Percentiles rank a stretch among this genome's conserved stretches.
These are phyloP conservation scores for Opisthocomus hoazin DNA, from an alignment of 2,113 vertebrate species.

Conservation along the genomic window DNA sequence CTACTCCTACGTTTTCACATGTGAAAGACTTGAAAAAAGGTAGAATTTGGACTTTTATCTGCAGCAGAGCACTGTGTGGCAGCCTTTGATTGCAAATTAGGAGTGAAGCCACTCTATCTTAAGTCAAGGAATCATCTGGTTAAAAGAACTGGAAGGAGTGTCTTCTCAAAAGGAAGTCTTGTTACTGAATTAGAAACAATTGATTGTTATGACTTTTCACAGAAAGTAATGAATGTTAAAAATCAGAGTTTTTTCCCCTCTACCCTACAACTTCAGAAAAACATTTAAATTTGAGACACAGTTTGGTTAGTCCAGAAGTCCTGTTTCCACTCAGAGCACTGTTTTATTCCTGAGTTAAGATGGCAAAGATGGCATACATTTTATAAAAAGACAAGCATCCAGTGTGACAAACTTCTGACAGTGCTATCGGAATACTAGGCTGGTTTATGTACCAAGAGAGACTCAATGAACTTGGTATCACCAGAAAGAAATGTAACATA, in stretches of 20 bases:
- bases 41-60: background rate
- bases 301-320: background rate
- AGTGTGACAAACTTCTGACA: background rate
- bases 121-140: background rate
- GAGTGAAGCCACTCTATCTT: background rate
- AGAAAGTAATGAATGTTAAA: background rate
- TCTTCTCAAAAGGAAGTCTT: background rate
- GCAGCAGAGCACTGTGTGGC: background rate
- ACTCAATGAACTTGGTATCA: background rate
- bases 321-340: background rate
- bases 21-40: background rate
- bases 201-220: background rate
- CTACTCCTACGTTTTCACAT: background rate
- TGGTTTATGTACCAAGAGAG: background rate
- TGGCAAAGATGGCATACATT: background rate
- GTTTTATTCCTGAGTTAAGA: background rate
- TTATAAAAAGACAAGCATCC: background rate
- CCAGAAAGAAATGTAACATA: background rate
- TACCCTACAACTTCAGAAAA: background rate
- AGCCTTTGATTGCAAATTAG: background rate
- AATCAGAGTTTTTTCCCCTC: background rate
- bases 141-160: background rate
- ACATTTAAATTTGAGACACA: background rate
- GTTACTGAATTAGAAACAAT: background rate
- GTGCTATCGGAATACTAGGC: background rate